These are phyloP conservation scores for Pediacus dermestoides DNA, from an alignment of 2,888 invertebrate species.

Conservation along the genomic window DNA sequence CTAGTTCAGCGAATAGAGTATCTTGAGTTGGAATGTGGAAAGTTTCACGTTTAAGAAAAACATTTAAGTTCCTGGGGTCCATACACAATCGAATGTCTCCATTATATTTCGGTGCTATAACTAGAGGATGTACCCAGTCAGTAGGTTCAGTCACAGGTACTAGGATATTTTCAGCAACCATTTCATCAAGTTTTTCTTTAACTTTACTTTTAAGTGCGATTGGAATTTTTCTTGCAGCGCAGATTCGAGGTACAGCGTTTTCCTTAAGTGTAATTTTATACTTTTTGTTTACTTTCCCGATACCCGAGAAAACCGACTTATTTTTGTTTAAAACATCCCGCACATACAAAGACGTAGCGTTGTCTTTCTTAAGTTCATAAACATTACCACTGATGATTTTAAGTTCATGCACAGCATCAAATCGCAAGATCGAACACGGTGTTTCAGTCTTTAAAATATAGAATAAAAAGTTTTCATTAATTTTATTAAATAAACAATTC, in stretches of 20 bases:
- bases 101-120: constrained; percentile 25
- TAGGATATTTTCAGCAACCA: constrained; percentile 22
- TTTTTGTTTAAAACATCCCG: neutral
- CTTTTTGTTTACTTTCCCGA: constrained; percentile 13
- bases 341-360: too few species aligned
- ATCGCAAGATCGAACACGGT: neutral
- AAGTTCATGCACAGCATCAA: neutral
- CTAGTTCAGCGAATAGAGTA: constrained; percentile 17
- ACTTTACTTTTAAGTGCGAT: constrained; percentile 19
- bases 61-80: constrained; percentile 25
- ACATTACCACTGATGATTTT: too few species aligned
- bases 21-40: constrained; percentile 21
- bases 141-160: constrained; percentile 4
- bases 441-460: neutral
- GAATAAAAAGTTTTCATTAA: neutral
- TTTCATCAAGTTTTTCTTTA: constrained; percentile 18
- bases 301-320: constrained; percentile 11
- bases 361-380: too few species aligned
- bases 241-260: constrained; percentile 13
- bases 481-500: neutral
- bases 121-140: constrained; percentile 27
- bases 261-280: constrained; percentile 12
- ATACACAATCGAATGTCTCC: constrained; percentile 23
- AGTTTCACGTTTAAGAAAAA: constrained; percentile 14
- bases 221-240: constrained; percentile 21